Evolutionary conservation across 2,888 invertebrate species (phyloP).

Genomic region (Vesta saturnalis): DNA sequence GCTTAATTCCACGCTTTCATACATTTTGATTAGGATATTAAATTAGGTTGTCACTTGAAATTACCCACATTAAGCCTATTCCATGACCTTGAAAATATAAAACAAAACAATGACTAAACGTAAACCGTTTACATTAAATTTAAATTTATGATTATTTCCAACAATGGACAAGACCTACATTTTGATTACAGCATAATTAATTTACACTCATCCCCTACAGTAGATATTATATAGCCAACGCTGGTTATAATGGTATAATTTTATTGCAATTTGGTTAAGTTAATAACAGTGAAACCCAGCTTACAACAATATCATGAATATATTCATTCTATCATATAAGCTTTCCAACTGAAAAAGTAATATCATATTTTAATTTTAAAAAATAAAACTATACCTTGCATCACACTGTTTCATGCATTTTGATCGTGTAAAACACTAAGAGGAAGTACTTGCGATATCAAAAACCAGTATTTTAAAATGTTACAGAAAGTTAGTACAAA

Average conservation of each 20-base stretch:
- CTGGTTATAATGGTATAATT: background rate
- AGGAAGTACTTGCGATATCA: too few species aligned
- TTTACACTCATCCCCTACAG: background rate
- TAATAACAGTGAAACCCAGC: background rate
- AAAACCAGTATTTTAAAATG: too few species aligned
- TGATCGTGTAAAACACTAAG: too few species aligned
- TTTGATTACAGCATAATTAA: background rate
- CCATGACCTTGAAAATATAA: slow-evolving; percentile 21
- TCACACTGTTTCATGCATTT: too few species aligned
- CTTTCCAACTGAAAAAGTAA: too few species aligned
- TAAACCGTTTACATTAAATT: slow-evolving; percentile 1
- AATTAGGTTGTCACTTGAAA: slow-evolving; percentile 24
- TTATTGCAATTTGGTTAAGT: background rate
- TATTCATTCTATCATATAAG: background rate
- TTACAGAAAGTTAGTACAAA: too few species aligned
- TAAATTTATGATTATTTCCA: background rate
- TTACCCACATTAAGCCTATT: slow-evolving; percentile 27
- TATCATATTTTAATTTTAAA: too few species aligned
- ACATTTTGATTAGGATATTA: slow-evolving; percentile 26
- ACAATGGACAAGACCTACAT: background rate
- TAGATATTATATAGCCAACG: background rate
- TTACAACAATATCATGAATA: background rate
- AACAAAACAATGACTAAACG: background rate
- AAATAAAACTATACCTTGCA: too few species aligned
- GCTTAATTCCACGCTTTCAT: slow-evolving; percentile 28